These are phyloP conservation scores for Spea bombifrons DNA, from an alignment of 2,113 vertebrate genomes.

Conservation along the genomic window DNA sequence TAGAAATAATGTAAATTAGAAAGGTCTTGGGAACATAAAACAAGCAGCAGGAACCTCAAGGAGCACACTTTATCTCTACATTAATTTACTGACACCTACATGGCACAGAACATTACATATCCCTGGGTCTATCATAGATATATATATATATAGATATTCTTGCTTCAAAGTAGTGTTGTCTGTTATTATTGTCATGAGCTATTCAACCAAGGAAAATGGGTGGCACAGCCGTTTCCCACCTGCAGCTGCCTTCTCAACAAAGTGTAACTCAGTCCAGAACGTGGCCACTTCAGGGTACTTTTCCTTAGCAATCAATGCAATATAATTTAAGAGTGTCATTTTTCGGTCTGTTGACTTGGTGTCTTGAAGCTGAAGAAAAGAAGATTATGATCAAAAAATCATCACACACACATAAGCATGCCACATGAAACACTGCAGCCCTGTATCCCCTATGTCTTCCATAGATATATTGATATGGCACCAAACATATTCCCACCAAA, in stretches of 20 bases:
- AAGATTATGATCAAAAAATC: neutral
- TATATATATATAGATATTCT: no score
- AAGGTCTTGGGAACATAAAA: no score
- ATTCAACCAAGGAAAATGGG: no score
- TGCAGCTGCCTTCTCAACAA: slow-evolving; percentile 93
- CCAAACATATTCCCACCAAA: neutral
- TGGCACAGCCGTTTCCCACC: slow-evolving; percentile 61
- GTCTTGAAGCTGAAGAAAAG: slow-evolving; percentile 78
- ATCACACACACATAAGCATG: neutral
- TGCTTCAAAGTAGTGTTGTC: no score
- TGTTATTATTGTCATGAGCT: no score
- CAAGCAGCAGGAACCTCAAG: no score
- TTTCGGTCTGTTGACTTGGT: slow-evolving; percentile 98
- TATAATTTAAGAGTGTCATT: slow-evolving; percentile 93
- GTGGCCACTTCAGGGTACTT: slow-evolving; percentile 86
- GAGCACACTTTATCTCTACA: no score
- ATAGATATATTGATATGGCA: neutral
- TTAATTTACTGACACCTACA: no score
- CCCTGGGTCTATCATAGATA: no score
- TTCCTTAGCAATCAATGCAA: slow-evolving; percentile 88
- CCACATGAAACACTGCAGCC: neutral
- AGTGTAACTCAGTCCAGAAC: slow-evolving; percentile 92
- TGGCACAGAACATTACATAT: no score
- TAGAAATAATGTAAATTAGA: neutral
- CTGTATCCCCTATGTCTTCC: neutral